Conservation (phyloP, 1,140 invertebrate genomes). For the Ectropis grisescens region DNA sequence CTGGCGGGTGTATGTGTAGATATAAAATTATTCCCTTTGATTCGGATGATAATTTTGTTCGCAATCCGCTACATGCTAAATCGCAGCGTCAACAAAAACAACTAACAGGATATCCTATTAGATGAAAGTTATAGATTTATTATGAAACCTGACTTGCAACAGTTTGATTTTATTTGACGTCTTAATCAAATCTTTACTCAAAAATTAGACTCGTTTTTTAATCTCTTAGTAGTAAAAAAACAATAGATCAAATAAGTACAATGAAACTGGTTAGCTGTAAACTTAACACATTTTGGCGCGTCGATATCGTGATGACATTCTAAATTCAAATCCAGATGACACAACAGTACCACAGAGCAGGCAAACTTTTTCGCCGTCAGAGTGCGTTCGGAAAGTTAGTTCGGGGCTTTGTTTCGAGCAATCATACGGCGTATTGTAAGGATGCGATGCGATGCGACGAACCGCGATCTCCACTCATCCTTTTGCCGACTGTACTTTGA, state of each 20-base stretch:
- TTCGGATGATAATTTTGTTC: slow-evolving; percentile 62
- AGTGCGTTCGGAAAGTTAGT: slow-evolving; percentile 36
- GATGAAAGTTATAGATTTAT: too few species aligned
- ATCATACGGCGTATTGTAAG: slow-evolving; percentile 60
- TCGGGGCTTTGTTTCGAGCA: slow-evolving; percentile 42
- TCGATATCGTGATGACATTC: too few species aligned
- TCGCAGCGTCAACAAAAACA: slow-evolving; percentile 30
- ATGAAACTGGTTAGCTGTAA: too few species aligned
- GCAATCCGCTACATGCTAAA: slow-evolving; percentile 15
- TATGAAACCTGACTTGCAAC: background rate
- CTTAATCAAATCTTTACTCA: too few species aligned
- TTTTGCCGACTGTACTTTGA: slow-evolving; percentile 53
- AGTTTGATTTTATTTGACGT: background rate
- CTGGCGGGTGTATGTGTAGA: slow-evolving; percentile 56
- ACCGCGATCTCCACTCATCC: slow-evolving; percentile 15
- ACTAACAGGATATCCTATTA: too few species aligned
- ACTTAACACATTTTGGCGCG: too few species aligned
- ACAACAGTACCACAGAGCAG: slow-evolving; percentile 14
- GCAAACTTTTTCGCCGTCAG: slow-evolving; percentile 46
- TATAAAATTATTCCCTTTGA: slow-evolving; percentile 67
- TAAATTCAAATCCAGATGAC: slow-evolving; percentile 14
- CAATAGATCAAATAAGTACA: too few species aligned
- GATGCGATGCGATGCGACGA: slow-evolving; percentile 43
- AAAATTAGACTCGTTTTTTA: too few species aligned
- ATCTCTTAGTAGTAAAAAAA: too few species aligned